Evolutionary conservation across 2,888 invertebrate genomes (phyloP).

Genomic region (Lithosia quadra): DNA sequence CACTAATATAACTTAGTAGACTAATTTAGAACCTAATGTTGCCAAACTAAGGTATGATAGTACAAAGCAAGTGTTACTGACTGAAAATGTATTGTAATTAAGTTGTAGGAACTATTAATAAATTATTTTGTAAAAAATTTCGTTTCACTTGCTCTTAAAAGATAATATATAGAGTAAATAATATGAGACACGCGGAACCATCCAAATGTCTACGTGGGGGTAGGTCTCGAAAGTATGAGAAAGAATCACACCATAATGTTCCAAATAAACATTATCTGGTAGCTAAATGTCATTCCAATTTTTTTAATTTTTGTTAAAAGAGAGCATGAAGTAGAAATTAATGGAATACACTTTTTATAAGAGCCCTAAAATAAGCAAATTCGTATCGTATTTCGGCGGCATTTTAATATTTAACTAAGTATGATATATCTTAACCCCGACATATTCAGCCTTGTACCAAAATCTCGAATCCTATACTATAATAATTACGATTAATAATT

Average conservation of each 20-base stretch:
- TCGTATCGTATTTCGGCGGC: conserved; percentile 31
- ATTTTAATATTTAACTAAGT: conserved; percentile 27
- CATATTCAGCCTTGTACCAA: conserved; percentile 58
- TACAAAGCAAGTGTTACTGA: conserved; percentile 49
- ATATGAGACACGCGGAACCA: background rate
- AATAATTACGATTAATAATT: conserved; percentile 35
- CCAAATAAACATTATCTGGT: background rate
- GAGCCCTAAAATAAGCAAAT: background rate
- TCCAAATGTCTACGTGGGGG: background rate
- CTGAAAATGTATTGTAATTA: conserved; percentile 52
- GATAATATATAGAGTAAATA: conserved; percentile 3
- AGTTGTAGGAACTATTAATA: conserved; percentile 75
- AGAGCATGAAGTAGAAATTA: background rate
- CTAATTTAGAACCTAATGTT: conserved; percentile 34
- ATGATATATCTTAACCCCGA: conserved; percentile 48
- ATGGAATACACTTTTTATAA: background rate
- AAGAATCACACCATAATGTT: background rate
- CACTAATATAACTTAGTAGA: conserved; percentile 53
- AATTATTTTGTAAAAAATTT: conserved; percentile 63
- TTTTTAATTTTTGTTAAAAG: background rate
- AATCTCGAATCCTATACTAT: conserved; percentile 42
- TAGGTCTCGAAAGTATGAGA: too few species aligned
- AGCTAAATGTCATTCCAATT: background rate
- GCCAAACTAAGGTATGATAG: conserved; percentile 40
- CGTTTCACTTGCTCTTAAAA: conserved; percentile 43